Percentiles rank a stretch among this genome's conserved stretches.
Conservation (phyloP, 2,113 vertebrate genomes). For the Panthera leo region DNA sequence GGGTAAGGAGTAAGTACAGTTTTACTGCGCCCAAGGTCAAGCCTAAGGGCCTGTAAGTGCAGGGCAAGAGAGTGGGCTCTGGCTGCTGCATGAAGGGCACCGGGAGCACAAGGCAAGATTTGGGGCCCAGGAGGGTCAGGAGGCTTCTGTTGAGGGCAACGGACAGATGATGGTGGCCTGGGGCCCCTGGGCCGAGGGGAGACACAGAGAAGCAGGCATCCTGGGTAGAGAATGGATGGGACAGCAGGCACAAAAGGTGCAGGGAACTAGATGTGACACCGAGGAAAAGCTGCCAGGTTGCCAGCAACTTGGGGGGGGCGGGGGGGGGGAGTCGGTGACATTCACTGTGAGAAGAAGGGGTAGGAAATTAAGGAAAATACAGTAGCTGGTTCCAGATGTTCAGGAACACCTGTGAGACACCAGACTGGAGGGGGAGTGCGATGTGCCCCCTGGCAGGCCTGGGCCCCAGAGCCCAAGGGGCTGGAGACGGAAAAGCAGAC, state of each 20-base stretch:
- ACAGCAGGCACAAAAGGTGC: not conserved
- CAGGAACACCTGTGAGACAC: not conserved
- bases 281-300: not conserved
- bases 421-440: not conserved
- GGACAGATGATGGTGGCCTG: not conserved
- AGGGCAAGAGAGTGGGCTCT: not conserved
- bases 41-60: accelerated
- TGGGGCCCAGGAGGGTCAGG: not conserved
- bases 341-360: not conserved
- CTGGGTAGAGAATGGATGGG: accelerated
- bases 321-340: not conserved
- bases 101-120: too few species aligned
- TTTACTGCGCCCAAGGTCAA: not conserved
- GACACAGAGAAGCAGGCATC: not conserved
- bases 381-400: not conserved
- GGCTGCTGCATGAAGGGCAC: accelerated
- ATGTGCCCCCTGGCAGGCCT: accelerated
- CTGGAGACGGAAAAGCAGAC: not conserved
- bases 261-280: not conserved
- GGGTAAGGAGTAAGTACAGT: not conserved
- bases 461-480: not conserved
- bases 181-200: not conserved
- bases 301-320: not conserved
- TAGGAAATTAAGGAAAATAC: too few species aligned
- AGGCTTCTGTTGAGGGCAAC: not conserved